A percentile compares a stretch with the other conserved stretches of the same genome.
These are phyloP conservation scores for Bombus superbus DNA, from an alignment of 1,140 invertebrate genomes.

Conservation along the genomic window DNA sequence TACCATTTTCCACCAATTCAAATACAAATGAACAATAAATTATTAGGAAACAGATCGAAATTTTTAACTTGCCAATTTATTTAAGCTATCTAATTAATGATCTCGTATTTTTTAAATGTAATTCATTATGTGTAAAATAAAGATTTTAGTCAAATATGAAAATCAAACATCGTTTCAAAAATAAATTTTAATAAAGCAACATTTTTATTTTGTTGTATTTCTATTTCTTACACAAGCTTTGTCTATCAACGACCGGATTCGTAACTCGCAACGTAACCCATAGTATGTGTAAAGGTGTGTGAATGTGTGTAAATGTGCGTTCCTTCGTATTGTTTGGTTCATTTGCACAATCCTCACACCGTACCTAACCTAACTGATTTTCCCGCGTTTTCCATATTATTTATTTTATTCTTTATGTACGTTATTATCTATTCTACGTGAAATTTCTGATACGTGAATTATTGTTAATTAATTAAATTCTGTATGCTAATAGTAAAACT, in stretches of 20 bases:
- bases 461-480: not conserved
- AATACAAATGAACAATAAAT: not conserved
- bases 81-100: not conserved
- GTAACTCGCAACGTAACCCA: constrained; percentile 26
- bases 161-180: not conserved
- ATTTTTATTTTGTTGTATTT: not conserved
- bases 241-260: constrained; percentile 10
- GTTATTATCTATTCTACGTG: too few species aligned
- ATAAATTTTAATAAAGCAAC: not conserved
- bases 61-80: not conserved
- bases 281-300: not conserved
- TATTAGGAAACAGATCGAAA: not conserved
- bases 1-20: not conserved
- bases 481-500: not conserved
- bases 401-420: not conserved
- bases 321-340: not conserved
- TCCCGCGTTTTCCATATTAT: constrained; percentile 48
- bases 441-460: not conserved
- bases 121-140: not conserved
- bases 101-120: not conserved
- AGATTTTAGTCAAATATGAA: not conserved
- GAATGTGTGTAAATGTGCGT: not conserved
- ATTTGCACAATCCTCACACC: constrained; percentile 7
- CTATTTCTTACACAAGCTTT: not conserved
- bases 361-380: constrained; percentile 57